Evolutionary conservation across 2,113 vertebrate species (phyloP), one percentile per base, ranked within the genome.

Genomic region (Shinisaurus crocodilurus): DNA sequence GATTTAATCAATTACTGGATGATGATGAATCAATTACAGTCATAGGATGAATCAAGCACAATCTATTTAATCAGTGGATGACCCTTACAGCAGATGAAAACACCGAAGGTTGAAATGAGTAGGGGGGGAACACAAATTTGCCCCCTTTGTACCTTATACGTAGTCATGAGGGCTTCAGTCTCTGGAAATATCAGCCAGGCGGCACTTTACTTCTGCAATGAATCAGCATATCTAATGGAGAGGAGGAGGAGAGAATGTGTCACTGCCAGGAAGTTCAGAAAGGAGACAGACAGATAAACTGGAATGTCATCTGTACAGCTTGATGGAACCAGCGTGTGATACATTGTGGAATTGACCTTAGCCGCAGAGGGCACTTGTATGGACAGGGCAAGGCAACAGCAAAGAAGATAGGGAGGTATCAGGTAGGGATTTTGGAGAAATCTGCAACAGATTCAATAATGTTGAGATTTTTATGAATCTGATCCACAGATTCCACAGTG

Each of bases 81-180:
- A 13, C 32, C 69, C 69, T 72, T 72, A 45, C 27, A 10, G 45
- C 43, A 77, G 60, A 76, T 76, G 37, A 76, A 40, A 6, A 13
- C 3, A 37, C n/a, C 9, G 15, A 37, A 37, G 37, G 37, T 8
- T 40, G n/a, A 43, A 37, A 6, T 23, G 74, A 23, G 18, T 6
- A 43, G n/a, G 23, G 18, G 16, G 37, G 20, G 5, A 23, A 40
- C 13, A 18, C n/a, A 75, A 8, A 1, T 23, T 54, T 92, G 92
- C 93, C 89, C 90, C 86, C 0, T 91, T 89, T 88, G 4, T 54
- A 1, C 54, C 13, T 6, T 54, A 5, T 5, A 54, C 13, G 54
- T 92, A 92, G 48, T 34, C 92, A 89, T 75, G 80, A 88, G 63
- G 76, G 27, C 89, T 93, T 93, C 82, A 57, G 27, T 94, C 88